Conservation (phyloP, 2,113 vertebrate genomes). For the Microtus montanus region DNA sequence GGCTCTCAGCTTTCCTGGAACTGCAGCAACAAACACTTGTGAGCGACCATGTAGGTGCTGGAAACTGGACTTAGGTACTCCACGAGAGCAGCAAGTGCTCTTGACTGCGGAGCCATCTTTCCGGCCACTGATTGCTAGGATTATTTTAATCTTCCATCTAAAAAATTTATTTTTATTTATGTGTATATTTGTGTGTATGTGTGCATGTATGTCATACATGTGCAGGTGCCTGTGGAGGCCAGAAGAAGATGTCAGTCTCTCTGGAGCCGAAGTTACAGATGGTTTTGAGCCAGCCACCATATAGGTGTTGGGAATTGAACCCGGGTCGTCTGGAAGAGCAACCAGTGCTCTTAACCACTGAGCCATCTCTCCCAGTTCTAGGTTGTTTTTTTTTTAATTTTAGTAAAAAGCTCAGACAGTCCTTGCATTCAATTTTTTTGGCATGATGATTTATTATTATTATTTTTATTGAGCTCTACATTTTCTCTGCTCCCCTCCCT, state of each 20-base stretch:
- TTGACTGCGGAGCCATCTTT: not conserved
- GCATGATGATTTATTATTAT: too few relatives aligned
- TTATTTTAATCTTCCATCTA: not conserved
- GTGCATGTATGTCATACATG: not conserved
- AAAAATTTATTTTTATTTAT: not conserved
- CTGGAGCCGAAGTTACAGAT: not conserved
- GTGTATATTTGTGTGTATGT: not conserved
- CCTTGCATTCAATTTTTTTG: not conserved
- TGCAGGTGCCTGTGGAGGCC: not conserved
- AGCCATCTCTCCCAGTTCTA: not conserved
- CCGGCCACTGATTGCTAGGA: not conserved
- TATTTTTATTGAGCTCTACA: too few relatives aligned
- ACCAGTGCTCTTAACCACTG: not conserved
- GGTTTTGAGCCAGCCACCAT: too few relatives aligned
- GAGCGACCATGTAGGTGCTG: not conserved
- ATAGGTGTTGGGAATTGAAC: not conserved
- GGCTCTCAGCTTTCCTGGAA: not conserved
- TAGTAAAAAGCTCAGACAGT: not conserved
- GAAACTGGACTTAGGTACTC: not conserved
- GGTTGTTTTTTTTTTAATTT: not conserved
- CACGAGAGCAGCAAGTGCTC: not conserved
- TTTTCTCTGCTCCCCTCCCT: too few relatives aligned
- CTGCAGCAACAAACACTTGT: not conserved
- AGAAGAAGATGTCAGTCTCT: not conserved
- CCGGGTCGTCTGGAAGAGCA: not conserved